A percentile compares a stretch with the other conserved stretches of the same genome.
These are phyloP conservation scores for Cygnus atratus DNA, from an alignment of 2,113 vertebrate species.

Conservation along the genomic window DNA sequence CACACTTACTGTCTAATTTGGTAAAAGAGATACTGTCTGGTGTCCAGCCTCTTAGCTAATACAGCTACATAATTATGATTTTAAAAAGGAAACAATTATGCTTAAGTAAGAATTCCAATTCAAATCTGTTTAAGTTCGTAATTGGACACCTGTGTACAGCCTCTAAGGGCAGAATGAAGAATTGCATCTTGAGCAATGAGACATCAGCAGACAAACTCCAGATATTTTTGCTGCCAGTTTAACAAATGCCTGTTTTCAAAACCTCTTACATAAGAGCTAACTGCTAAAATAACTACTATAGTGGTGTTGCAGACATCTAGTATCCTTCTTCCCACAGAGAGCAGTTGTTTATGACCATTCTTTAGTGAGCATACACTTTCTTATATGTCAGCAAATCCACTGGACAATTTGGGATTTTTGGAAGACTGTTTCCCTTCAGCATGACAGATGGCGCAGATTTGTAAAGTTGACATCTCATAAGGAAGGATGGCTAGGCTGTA, in stretches of 20 bases:
- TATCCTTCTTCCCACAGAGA: not conserved
- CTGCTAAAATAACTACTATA: not conserved
- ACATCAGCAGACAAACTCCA: not conserved
- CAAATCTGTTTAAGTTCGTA: not conserved
- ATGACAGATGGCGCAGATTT: not conserved
- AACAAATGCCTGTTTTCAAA: not conserved
- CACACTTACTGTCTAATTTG: not conserved
- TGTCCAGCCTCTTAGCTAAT: not conserved
- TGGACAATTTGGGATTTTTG: not conserved
- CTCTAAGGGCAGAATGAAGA: not conserved
- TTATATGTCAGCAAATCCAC: not conserved
- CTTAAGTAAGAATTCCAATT: not conserved
- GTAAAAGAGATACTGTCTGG: not conserved
- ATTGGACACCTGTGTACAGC: not conserved
- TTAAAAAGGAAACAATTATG: not conserved
- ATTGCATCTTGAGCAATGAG: not conserved
- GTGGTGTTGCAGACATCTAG: not conserved
- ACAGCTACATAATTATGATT: not conserved
- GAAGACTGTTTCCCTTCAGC: not conserved
- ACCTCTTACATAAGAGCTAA: not conserved
- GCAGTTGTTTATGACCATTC: not conserved
- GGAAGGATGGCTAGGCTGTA: not conserved
- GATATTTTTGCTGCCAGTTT: not conserved
- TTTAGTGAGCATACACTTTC: not conserved
- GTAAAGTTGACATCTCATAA: not conserved